These are phyloP conservation scores for Pyrochroa serraticornis DNA, from an alignment of 2,888 invertebrate genomes.

Conservation along the genomic window DNA sequence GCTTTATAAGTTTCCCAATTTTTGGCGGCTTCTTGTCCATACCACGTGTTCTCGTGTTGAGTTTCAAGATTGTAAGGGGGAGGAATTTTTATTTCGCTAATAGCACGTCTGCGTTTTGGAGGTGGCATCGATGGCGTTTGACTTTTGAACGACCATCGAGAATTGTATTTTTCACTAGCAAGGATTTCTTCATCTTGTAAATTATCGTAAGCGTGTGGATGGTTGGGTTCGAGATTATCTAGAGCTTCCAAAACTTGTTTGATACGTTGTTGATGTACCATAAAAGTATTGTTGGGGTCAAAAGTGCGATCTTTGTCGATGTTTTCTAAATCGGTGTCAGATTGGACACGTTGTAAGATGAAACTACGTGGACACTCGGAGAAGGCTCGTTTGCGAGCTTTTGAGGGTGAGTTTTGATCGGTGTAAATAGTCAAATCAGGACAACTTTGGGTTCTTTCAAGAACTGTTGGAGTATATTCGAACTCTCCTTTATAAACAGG, in stretches of 20 bases:
- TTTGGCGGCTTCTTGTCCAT: slow-evolving; percentile 67
- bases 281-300: slow-evolving; percentile 67
- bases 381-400: slow-evolving; percentile 62
- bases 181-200: slow-evolving; percentile 78
- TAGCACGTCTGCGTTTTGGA: slow-evolving; percentile 63
- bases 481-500: slow-evolving; percentile 70
- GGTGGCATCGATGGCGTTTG: slow-evolving; percentile 6
- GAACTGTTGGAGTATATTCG: slow-evolving; percentile 55
- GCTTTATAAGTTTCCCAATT: slow-evolving; percentile 62
- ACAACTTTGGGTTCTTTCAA: slow-evolving; percentile 69
- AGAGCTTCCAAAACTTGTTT: slow-evolving; percentile 80
- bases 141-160: slow-evolving; percentile 63
- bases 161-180: slow-evolving; percentile 65
- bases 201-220: slow-evolving; percentile 67
- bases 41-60: slow-evolving; percentile 65
- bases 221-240: slow-evolving; percentile 59
- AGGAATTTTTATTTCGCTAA: slow-evolving; percentile 64
- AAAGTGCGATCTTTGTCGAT: slow-evolving; percentile 82
- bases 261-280: slow-evolving; percentile 77
- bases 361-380: slow-evolving; percentile 63
- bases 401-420: slow-evolving; percentile 59
- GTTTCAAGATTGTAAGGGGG: slow-evolving; percentile 52
- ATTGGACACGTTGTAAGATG: slow-evolving; percentile 67
- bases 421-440: slow-evolving; percentile 72
- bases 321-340: slow-evolving; percentile 76